These are phyloP conservation scores for Drosophila rubida DNA, from an alignment of 2,888 invertebrate species.

Conservation along the genomic window DNA sequence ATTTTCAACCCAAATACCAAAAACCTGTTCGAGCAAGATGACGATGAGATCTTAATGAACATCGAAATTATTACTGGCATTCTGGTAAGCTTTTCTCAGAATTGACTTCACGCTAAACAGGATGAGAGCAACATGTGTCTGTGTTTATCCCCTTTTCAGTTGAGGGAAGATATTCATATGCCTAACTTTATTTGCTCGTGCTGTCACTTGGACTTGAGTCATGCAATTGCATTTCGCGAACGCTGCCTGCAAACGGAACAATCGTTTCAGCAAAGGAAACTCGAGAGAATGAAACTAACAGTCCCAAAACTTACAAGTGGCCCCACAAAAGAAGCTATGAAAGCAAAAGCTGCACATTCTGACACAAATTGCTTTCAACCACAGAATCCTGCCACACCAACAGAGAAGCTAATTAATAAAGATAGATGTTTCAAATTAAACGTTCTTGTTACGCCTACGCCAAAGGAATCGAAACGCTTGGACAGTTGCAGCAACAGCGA, in stretches of 20 bases:
- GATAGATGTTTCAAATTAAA: background rate
- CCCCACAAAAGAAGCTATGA: background rate
- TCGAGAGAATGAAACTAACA: background rate
- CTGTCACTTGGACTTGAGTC: conserved; percentile 41
- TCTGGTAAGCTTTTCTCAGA: conserved; percentile 26
- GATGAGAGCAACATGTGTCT: conserved; percentile 7
- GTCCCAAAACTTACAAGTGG: background rate
- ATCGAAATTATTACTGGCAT: conserved; percentile 48
- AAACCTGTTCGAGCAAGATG: conserved; percentile 37
- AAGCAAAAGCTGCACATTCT: background rate
- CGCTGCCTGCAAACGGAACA: conserved; percentile 38
- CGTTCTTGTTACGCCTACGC: background rate
- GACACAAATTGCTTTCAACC: background rate
- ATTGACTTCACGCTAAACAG: background rate
- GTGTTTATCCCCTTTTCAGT: conserved; percentile 12
- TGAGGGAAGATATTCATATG: conserved; percentile 28
- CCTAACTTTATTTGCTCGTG: conserved; percentile 45
- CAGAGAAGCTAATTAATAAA: background rate
- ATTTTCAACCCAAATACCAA: conserved; percentile 36
- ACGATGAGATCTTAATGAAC: conserved; percentile 24
- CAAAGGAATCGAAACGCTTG: background rate
- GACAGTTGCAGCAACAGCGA: background rate
- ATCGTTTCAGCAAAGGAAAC: background rate
- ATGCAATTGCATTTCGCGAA: conserved; percentile 40
- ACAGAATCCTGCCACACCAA: background rate